Conservation (phyloP, 92 coral and sea anemone species). For the Chrysogorgia sp. region DNA sequence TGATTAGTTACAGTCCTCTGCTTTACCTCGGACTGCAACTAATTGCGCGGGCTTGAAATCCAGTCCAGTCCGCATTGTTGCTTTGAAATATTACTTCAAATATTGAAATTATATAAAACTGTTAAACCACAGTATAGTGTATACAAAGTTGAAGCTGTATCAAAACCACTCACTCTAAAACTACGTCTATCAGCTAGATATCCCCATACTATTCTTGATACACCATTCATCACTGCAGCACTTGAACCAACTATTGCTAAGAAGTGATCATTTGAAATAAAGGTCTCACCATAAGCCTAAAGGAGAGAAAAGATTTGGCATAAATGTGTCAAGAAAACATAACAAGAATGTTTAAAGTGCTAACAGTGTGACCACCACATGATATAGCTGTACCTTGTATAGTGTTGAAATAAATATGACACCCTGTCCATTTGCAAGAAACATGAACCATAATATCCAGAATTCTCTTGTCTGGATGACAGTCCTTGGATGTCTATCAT, state of each 20-base stretch:
- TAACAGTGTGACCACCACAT: neutral
- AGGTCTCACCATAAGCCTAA: conserved; percentile 5
- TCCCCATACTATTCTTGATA: conserved; percentile 15
- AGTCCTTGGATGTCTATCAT: conserved; percentile 1
- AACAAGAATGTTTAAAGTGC: too few species aligned
- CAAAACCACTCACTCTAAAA: conserved; percentile 5
- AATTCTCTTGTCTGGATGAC: conserved; percentile 15
- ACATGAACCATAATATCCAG: conserved; percentile 39
- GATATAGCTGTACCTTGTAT: conserved; percentile 8
- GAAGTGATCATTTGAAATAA: conserved; percentile 17
- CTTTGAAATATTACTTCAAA: too few species aligned
- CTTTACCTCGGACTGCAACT: too few species aligned
- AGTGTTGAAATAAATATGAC: conserved; percentile 1
- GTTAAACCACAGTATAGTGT: too few species aligned
- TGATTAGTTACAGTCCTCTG: too few species aligned
- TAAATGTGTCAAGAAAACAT: neutral
- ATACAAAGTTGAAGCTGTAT: too few species aligned
- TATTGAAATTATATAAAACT: too few species aligned
- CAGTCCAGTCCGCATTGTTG: too few species aligned
- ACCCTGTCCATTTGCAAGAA: conserved; percentile 9
- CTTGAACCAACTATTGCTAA: neutral
- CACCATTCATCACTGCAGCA: neutral
- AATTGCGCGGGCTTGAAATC: too few species aligned
- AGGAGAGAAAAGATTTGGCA: neutral
- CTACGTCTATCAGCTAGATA: conserved; percentile 1